These are phyloP conservation scores for Anser cygnoides DNA, from an alignment of 2,113 vertebrate species.

Conservation along the genomic window DNA sequence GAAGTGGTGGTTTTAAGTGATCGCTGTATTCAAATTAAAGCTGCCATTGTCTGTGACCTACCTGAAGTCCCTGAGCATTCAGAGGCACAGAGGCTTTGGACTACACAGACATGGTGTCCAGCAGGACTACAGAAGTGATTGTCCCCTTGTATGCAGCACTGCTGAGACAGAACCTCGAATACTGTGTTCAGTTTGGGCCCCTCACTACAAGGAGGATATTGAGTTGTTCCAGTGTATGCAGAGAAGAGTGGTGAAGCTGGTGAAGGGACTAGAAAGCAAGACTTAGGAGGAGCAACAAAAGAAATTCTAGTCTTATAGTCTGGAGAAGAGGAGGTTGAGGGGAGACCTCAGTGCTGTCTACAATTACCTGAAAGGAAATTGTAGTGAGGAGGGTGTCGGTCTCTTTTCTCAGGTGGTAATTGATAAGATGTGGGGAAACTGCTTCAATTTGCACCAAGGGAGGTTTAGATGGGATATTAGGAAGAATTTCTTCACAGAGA, in stretches of 20 bases:
- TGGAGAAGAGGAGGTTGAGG: background rate
- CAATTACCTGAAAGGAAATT: background rate
- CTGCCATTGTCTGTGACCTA: background rate
- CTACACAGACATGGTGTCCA: background rate
- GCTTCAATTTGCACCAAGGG: background rate
- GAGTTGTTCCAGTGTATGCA: background rate
- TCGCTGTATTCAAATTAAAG: background rate
- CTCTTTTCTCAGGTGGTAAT: background rate
- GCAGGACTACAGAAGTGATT: background rate
- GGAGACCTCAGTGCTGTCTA: background rate
- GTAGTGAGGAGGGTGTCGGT: background rate
- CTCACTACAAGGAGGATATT: background rate
- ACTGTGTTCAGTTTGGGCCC: background rate
- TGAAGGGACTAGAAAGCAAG: no score
- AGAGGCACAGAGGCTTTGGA: background rate
- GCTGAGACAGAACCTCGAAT: background rate
- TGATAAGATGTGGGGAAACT: background rate
- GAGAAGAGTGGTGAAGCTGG: no score
- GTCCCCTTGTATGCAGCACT: background rate
- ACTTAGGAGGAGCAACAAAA: background rate
- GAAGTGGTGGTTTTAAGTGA: background rate
- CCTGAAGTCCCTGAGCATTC: background rate
- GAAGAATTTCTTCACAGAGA: background rate
- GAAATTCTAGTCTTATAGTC: background rate
- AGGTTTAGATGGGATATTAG: background rate